Evolutionary conservation across 92 coral and sea anemone genomes (phyloP), one percentile per base, ranked within the genome.

Genomic region (Metridium senile): DNA sequence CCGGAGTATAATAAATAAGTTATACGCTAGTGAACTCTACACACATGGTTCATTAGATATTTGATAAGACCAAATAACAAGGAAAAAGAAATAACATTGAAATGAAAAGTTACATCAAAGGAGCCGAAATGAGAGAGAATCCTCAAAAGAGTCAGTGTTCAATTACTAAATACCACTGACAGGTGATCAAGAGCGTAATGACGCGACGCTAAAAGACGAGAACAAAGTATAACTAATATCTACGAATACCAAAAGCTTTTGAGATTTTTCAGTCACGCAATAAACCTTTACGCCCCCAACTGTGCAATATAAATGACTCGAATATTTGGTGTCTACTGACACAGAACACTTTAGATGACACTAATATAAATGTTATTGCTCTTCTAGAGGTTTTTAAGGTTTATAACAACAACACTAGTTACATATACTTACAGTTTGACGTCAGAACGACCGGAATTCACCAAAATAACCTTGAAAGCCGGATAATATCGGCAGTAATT

Each of bases 231-330:
- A 54, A 54, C n/a, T n/a, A n/a, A n/a, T n/a, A n/a, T n/a, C n/a
- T n/a, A n/a, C n/a, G 32, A 59, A 59, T 59, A 23, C 66, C 66
- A 22, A 23, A 26, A 8, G 33, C 66, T 59, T 26, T 59, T 26
- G 31, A 59, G 22, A 59, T 59, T 2, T 22, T 29, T 63, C 39
- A 4, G 69, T 63, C 43, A 63, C 31, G 69, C 59, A 54, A 54
- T 9, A 54, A 54, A 13, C 59, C 17, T 20, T 3, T 16, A 9
- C 9, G 17, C 69, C 69, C 43, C 69, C 31, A 16, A 63, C 69
- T 63, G 69, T 31, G 69, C 43, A 0, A 20, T 63, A 17, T 31
- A 4, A 29, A 28, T 29, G 45, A 63, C 32, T 63, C 27, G n/a
- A 28, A 63, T 27, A 29, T 63, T 63, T 63, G 39, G 43, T 20